A percentile compares a stretch with the other conserved stretches of the same genome.
Evolutionary conservation across 2,797 vertebrate genomes (phyloP).

Genomic region (Paratrypauchen microcephalus): DNA sequence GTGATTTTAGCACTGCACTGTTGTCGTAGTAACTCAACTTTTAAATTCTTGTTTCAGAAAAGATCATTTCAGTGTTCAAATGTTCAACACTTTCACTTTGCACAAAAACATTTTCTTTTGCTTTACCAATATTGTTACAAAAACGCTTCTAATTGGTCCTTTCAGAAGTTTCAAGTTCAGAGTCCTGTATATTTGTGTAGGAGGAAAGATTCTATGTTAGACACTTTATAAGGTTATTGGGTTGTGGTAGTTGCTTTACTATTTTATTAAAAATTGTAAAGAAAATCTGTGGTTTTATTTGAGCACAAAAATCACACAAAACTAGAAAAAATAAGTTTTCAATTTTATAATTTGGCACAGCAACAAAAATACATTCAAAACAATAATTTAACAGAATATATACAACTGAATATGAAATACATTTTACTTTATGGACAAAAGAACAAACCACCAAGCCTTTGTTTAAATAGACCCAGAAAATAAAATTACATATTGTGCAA

Average conservation of each 20-base stretch:
- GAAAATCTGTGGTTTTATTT: constrained; percentile 17
- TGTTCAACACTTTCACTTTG: not conserved
- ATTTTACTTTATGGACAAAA: constrained; percentile 18
- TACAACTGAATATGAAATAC: constrained; percentile 17
- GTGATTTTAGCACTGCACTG: constrained; percentile 53
- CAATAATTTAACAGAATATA: constrained; percentile 9
- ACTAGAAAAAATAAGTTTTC: constrained; percentile 25
- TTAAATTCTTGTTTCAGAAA: constrained; percentile 4
- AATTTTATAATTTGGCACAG: constrained; percentile 41
- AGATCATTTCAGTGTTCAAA: not conserved
- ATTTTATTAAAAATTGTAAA: constrained; percentile 65
- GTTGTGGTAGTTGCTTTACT: constrained; percentile 35
- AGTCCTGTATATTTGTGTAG: constrained; percentile 18
- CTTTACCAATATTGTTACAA: not conserved
- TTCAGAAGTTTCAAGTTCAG: constrained; percentile 6
- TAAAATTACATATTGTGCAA: constrained; percentile 6
- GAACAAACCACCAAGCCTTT: constrained; percentile 33
- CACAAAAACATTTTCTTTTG: constrained; percentile 5
- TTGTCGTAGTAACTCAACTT: not conserved
- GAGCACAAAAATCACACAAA: constrained; percentile 1
- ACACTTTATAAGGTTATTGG: constrained; percentile 27
- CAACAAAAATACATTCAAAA: constrained; percentile 32
- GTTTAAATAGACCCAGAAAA: not conserved
- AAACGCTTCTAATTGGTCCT: not conserved
- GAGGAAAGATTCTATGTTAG: constrained; percentile 18